Percentiles rank a stretch among this genome's conserved stretches.
Conservation (phyloP, 2,113 vertebrate species). For the Syngnathoides biaculeatus region DNA sequence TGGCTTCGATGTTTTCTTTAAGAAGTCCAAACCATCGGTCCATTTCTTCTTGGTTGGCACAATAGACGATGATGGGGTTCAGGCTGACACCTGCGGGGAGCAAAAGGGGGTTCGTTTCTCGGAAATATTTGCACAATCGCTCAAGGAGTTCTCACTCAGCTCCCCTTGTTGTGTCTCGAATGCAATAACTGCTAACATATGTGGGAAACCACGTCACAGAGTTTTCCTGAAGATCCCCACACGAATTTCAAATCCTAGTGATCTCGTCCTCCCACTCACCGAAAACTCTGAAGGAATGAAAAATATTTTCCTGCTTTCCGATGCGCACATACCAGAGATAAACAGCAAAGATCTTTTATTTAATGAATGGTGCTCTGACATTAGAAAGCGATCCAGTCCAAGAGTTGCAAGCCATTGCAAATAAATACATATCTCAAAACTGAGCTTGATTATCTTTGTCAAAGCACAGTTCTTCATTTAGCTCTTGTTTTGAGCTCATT, state of each 20-base stretch:
- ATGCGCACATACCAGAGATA: conserved; percentile 68
- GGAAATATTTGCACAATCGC: background rate
- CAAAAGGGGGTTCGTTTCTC: conserved; percentile 25
- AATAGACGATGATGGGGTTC: conserved; percentile 86
- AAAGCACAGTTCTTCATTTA: background rate
- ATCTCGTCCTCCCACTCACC: conserved; percentile 41
- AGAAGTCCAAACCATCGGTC: conserved; percentile 86
- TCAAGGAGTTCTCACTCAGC: background rate
- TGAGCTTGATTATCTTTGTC: background rate
- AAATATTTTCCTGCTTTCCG: conserved; percentile 47
- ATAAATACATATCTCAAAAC: background rate
- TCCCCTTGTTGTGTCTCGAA: conserved; percentile 13
- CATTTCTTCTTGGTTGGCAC: conserved; percentile 80
- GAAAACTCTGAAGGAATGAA: conserved; percentile 50
- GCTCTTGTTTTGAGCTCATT: background rate
- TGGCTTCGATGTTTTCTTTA: conserved; percentile 84
- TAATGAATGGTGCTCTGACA: background rate
- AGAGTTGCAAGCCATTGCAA: conserved; percentile 1
- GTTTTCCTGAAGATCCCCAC: conserved; percentile 4
- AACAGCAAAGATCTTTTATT: conserved; percentile 48
- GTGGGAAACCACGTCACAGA: conserved; percentile 21
- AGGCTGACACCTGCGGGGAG: conserved; percentile 80
- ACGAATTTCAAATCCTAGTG: conserved; percentile 22
- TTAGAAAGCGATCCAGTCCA: background rate
- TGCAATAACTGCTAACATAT: conserved; percentile 43